Evolutionary conservation across 2,113 vertebrate species (phyloP).

Genomic region (Rynchops niger): DNA sequence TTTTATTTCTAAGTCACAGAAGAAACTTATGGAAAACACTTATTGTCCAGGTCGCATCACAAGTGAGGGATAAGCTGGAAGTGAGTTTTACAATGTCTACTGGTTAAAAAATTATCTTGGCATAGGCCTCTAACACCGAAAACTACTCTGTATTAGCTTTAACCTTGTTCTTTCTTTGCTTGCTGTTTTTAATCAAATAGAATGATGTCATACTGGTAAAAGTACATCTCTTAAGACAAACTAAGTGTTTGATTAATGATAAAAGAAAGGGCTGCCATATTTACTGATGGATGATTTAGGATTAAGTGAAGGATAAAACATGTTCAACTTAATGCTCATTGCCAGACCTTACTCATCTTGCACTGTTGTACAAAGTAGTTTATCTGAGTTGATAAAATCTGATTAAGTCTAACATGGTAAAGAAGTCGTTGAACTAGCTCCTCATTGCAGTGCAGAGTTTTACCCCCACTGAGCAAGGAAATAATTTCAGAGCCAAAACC

Average conservation of each 20-base stretch:
- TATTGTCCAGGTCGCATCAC: rapidly evolving
- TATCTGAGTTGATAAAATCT: neutral
- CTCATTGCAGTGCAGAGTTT: neutral
- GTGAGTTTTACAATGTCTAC: neutral
- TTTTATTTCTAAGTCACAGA: neutral
- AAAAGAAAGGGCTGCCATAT: neutral
- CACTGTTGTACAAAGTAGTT: neutral
- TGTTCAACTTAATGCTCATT: neutral
- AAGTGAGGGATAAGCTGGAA: neutral
- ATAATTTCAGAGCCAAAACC: neutral
- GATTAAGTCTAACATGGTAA: neutral
- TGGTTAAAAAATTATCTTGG: neutral
- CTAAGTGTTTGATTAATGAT: neutral
- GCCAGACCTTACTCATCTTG: neutral
- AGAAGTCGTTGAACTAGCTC: neutral
- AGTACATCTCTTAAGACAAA: neutral
- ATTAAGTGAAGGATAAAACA: neutral
- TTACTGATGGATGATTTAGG: neutral
- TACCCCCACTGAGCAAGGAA: neutral
- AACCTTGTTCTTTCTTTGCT: neutral
- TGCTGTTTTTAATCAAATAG: neutral
- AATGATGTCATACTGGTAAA: neutral
- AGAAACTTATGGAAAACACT: neutral
- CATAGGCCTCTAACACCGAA: neutral
- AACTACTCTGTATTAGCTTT: neutral